A percentile compares a stretch with the other conserved stretches of the same genome.
Evolutionary conservation across 1,140 invertebrate species (phyloP).

Genomic region (Tetramorium parvispinum): DNA sequence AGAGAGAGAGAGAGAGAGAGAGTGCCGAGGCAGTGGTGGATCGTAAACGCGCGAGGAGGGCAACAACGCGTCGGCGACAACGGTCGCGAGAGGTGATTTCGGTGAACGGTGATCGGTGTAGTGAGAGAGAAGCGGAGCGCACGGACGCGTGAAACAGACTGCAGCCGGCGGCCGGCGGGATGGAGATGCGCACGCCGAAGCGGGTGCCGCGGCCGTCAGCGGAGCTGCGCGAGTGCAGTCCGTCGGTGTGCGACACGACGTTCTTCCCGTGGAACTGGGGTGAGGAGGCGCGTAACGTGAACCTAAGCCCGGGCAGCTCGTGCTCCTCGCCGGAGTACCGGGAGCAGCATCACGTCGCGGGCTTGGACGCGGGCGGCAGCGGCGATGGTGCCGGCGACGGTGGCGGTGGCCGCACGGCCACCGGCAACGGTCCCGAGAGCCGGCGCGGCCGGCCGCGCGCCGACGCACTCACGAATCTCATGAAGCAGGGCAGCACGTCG

Average conservation of each 20-base stretch:
- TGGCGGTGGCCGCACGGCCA: conserved; percentile 54
- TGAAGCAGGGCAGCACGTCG: conserved; percentile 90
- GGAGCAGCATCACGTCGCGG: conserved; percentile 53
- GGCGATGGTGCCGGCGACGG: conserved; percentile 64
- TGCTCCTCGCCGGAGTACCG: conserved; percentile 83
- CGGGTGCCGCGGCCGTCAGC: conserved; percentile 72
- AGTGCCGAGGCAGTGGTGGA: too few relatives aligned
- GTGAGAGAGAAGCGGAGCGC: too few relatives aligned
- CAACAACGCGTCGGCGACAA: too few relatives aligned
- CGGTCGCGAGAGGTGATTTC: too few relatives aligned
- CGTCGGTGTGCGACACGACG: conserved; percentile 82
- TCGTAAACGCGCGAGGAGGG: too few relatives aligned
- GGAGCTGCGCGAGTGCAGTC: conserved; percentile 76
- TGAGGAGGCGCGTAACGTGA: conserved; percentile 82
- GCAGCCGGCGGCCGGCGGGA: conserved; percentile 26
- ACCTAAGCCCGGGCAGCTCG: conserved; percentile 83
- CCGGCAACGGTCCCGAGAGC: conserved; percentile 66
- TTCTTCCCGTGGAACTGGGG: conserved; percentile 84
- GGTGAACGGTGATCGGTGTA: too few relatives aligned
- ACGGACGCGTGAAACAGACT: too few relatives aligned
- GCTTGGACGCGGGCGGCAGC: conserved; percentile 32
- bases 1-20: too few relatives aligned
- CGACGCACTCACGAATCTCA: conserved; percentile 90
- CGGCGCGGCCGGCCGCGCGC: conserved; percentile 90
- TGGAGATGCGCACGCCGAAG: conserved; percentile 81